phyloP scores from a whole-genome alignment of 2,797 vertebrate species.

The Labroides dimidiatus region DNA sequence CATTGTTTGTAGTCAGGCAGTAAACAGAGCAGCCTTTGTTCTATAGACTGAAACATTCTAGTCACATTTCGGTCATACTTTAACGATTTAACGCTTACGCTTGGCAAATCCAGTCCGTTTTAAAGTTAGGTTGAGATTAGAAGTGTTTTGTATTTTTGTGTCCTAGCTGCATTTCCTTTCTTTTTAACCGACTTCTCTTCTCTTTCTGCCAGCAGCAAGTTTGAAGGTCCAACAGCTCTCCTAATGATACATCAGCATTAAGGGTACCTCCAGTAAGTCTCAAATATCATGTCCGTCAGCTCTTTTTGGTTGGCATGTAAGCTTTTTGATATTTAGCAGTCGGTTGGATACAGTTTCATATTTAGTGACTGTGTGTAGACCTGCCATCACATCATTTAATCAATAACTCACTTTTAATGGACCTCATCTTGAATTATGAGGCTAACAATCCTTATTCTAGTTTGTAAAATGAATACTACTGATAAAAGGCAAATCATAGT shows the following conservation, averaged over 20 bases:
- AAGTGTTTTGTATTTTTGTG: not conserved
- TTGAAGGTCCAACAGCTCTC: constrained; percentile 62
- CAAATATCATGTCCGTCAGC: not conserved
- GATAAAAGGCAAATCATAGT: not conserved
- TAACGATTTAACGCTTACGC: constrained; percentile 24
- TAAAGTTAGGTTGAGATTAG: not conserved
- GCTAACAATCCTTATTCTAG: not conserved
- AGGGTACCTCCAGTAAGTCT: constrained; percentile 74
- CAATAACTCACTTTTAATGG: too few relatives aligned
- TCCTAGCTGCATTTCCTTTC: not conserved
- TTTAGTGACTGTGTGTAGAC: not conserved
- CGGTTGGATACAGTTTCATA: not conserved
- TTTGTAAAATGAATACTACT: not conserved
- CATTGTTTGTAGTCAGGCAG: constrained; percentile 10
- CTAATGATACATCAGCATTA: constrained; percentile 77
- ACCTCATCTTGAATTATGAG: not conserved
- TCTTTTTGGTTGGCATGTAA: not conserved
- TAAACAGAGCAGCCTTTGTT: constrained; percentile 63
- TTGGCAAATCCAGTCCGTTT: constrained; percentile 19
- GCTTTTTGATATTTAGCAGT: not conserved
- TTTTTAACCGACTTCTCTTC: constrained; percentile 6
- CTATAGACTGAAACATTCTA: constrained; percentile 4
- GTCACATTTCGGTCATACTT: constrained; percentile 21
- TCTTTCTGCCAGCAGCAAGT: constrained; percentile 56
- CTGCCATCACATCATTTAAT: not conserved